phyloP scores from a whole-genome alignment of 2,113 vertebrate species.

The Saccopteryx bilineata region DNA sequence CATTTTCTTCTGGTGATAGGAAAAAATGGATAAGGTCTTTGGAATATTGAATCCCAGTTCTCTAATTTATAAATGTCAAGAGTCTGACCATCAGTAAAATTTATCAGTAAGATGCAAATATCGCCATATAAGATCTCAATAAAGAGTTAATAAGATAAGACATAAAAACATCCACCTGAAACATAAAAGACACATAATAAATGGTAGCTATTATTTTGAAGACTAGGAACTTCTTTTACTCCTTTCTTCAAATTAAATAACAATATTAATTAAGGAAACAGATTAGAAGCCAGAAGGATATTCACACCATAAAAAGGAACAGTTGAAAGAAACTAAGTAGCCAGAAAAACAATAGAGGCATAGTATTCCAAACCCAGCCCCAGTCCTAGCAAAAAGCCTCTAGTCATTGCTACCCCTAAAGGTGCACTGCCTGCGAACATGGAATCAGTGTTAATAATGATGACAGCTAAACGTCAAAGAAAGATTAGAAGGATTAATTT shows the following conservation, averaged over 20 bases:
- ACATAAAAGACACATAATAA: constrained; percentile 37
- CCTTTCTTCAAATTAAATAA: constrained; percentile 32
- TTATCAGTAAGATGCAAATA: neutral
- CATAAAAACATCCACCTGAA: constrained; percentile 26
- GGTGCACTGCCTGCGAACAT: neutral
- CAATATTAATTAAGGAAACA: constrained; percentile 67
- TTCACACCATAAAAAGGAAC: constrained; percentile 35
- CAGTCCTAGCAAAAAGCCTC: neutral
- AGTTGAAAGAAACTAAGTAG: constrained; percentile 50
- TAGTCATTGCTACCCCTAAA: neutral
- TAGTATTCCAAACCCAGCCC: neutral
- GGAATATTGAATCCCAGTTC: neutral
- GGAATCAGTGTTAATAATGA: neutral
- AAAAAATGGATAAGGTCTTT: neutral
- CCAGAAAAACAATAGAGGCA: neutral
- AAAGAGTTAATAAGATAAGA: neutral
- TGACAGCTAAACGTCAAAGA: neutral
- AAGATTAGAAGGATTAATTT: neutral
- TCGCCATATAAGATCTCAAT: neutral
- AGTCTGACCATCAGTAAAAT: neutral
- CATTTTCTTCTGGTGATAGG: neutral
- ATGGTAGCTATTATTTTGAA: constrained; percentile 47
- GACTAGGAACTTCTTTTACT: neutral
- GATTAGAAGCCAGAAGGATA: constrained; percentile 46
- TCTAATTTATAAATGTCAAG: neutral